Evolutionary conservation across 2,888 invertebrate species (phyloP), one percentile per base, ranked within the genome.

Genomic region (Trisateles emortualis): DNA sequence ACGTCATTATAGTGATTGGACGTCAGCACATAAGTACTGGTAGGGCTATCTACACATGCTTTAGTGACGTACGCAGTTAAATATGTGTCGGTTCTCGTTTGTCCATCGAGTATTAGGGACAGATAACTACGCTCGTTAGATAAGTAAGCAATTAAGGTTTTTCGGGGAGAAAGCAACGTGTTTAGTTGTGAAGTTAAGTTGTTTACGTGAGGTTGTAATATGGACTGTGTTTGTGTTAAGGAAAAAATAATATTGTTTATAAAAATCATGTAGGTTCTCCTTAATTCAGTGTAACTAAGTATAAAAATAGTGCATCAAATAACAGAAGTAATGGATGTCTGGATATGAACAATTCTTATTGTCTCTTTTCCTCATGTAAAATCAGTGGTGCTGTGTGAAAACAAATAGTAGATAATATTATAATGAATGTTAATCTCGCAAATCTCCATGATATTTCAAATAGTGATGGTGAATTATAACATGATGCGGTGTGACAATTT

Each of bases 61-160:
- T 45, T 47, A 40, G 50, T 67, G 61, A 66, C 59, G 56, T 16
- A 36, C 29, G 11, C 36, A 76, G 78, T 83, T 26, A 29, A 78
- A 79, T 79, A 72, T 72, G 77, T 83, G 76, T 59, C 56, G 59
- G 65, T 66, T 74, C 52, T 67, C 65, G 62, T 71, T 77, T 64
- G 72, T 64, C 66, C 67, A 60, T 62, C 67, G 68, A 65, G 75
- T 82, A 87, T 88, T 88, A 86, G 80, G 83, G 81, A 68, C 82
- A 79, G 88, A 89, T 90, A 87, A 87, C 74, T 69, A 55, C 57
- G 62, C 73, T 78, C 81, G 76, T 90, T 88, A 90, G 88, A 87
- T 88, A 90, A 91, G 79, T 78, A 85, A 75, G 79, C 84, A 82
- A 87, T 90, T 90, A 89, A 79, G 79, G 79, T 72, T 72, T 59